Evolutionary conservation across 2,888 invertebrate genomes (phyloP).

Genomic region (Coleophora flavipennella): DNA sequence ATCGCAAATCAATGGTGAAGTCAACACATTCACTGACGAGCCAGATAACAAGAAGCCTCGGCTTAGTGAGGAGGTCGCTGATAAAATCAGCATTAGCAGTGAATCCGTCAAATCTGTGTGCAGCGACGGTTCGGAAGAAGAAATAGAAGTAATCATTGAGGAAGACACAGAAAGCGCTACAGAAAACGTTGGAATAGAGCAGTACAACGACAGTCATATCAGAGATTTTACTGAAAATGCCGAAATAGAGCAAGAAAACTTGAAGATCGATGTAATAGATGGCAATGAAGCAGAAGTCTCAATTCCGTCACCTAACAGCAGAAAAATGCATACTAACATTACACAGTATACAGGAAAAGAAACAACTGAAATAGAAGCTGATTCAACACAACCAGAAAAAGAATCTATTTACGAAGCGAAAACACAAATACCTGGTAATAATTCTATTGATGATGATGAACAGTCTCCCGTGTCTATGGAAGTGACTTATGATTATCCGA

Average conservation of each 20-base stretch:
- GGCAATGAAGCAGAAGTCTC: slow-evolving; percentile 1
- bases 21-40: slow-evolving; percentile 38
- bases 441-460: too few relatives aligned
- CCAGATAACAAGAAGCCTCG: slow-evolving; percentile 40
- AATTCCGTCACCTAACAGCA: not conserved
- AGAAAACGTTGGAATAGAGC: slow-evolving; percentile 3
- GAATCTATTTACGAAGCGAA: slow-evolving; percentile 29
- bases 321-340: not conserved
- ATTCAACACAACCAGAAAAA: slow-evolving; percentile 2
- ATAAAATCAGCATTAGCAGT: slow-evolving; percentile 51
- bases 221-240: slow-evolving; percentile 1
- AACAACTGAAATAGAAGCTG: slow-evolving; percentile 1
- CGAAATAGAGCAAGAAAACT: not conserved
- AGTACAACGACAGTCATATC: slow-evolving; percentile 5
- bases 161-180: slow-evolving; percentile 11
- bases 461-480: slow-evolving; percentile 29
- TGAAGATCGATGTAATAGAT: slow-evolving; percentile 3
- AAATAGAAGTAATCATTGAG: slow-evolving; percentile 7
- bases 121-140: slow-evolving; percentile 33
- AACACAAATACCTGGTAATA: slow-evolving; percentile 34
- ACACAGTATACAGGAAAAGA: not conserved
- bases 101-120: slow-evolving; percentile 38
- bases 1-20: slow-evolving; percentile 21
- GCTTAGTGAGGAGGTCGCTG: slow-evolving; percentile 25
- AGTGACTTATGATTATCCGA: slow-evolving; percentile 42